Conservation (phyloP, 37 sponge, comb jelly and placozoan species). For the Dysidea cf. avara region DNA sequence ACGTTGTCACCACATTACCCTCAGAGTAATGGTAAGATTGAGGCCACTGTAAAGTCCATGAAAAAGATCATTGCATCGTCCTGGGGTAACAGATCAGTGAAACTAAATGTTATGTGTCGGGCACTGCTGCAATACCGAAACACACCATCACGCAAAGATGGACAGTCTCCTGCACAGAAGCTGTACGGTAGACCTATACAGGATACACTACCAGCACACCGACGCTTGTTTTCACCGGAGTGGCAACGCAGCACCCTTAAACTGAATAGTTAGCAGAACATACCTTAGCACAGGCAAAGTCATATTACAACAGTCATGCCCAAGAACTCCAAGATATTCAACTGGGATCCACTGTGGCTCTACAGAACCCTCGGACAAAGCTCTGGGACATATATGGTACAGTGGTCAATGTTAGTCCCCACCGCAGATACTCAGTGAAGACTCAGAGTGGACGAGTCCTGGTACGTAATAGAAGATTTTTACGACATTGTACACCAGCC, state of each 20-base stretch:
- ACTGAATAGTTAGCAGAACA: too few relatives aligned
- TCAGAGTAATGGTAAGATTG: not conserved
- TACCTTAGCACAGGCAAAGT: too few relatives aligned
- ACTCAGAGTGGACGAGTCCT: not conserved
- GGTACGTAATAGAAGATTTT: not conserved
- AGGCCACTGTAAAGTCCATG: not conserved
- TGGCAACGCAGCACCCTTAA: too few relatives aligned
- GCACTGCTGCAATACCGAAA: slow-evolving; percentile 8
- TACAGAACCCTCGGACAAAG: not conserved
- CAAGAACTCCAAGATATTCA: not conserved
- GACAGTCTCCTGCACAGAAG: slow-evolving; percentile 2
- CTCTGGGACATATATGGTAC: slow-evolving; percentile 1
- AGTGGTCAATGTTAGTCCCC: not conserved
- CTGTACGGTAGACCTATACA: not conserved
- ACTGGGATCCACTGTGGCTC: slow-evolving; percentile 5
- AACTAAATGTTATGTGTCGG: not conserved
- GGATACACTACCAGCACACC: too few relatives aligned
- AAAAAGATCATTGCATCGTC: not conserved
- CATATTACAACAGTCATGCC: not conserved
- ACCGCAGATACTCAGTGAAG: slow-evolving; percentile 12
- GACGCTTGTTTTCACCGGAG: too few relatives aligned
- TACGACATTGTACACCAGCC: not conserved
- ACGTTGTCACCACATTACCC: not conserved
- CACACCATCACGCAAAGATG: not conserved
- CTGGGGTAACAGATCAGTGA: not conserved